These are phyloP conservation scores for Vollenhovia emeryi DNA, from an alignment of 1,140 invertebrate genomes.

Conservation along the genomic window DNA sequence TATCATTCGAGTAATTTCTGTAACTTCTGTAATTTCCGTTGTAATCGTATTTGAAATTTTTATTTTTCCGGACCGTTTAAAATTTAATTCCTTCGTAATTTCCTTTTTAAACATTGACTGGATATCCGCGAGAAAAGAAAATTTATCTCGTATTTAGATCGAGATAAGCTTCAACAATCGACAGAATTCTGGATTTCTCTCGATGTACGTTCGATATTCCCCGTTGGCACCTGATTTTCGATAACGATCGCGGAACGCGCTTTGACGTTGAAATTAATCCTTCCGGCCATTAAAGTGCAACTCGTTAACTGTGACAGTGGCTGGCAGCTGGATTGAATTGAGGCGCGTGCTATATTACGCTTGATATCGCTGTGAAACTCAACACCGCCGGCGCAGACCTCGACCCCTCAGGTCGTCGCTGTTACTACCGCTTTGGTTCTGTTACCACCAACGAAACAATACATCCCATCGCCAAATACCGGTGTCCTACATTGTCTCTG, in stretches of 20 bases:
- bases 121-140: not conserved
- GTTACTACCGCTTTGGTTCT: slow-evolving; percentile 60
- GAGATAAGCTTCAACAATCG: not conserved
- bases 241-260: slow-evolving; percentile 43
- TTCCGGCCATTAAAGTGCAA: slow-evolving; percentile 71
- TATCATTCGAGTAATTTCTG: not conserved
- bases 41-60: not conserved
- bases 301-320: slow-evolving; percentile 68
- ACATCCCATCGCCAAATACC: slow-evolving; percentile 51
- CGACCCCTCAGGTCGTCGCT: slow-evolving; percentile 65
- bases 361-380: slow-evolving; percentile 75
- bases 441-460: slow-evolving; percentile 57
- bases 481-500: not conserved
- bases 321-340: slow-evolving; percentile 76
- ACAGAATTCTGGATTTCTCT: not conserved
- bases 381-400: slow-evolving; percentile 74
- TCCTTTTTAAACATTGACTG: not conserved
- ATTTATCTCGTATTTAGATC: not conserved
- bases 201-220: not conserved
- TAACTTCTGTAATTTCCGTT: not conserved
- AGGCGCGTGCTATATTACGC: slow-evolving; percentile 77
- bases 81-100: not conserved
- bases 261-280: slow-evolving; percentile 68
- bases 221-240: slow-evolving; percentile 58
- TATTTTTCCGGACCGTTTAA: not conserved